These are phyloP conservation scores for Nephotettix cincticeps DNA, from an alignment of 1,140 invertebrate genomes.

Conservation along the genomic window DNA sequence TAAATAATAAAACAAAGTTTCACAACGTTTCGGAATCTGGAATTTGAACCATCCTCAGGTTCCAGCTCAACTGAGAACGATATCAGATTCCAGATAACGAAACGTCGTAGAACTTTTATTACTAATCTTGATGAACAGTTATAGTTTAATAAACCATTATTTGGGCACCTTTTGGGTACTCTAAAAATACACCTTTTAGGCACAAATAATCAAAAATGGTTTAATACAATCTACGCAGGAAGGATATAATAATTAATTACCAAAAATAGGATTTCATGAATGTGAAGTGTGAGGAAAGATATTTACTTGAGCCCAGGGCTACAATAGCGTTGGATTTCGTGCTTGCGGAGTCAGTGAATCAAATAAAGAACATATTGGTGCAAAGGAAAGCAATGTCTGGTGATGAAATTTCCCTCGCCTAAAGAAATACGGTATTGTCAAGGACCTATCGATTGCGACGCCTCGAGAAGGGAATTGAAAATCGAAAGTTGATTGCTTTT, in stretches of 20 bases:
- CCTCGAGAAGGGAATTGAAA: not conserved
- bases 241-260: not conserved
- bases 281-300: not conserved
- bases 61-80: too few species aligned
- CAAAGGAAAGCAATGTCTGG: not conserved
- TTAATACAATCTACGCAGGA: not conserved
- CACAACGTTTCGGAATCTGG: too few species aligned
- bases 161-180: too few species aligned
- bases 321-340: not conserved
- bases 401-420: slow-evolving; percentile 1
- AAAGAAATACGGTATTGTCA: not conserved
- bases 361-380: not conserved
- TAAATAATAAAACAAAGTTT: too few species aligned
- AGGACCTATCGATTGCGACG: not conserved
- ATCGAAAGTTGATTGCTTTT: not conserved
- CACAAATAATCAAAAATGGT: not conserved
- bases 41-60: too few species aligned
- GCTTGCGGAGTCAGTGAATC: not conserved
- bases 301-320: not conserved
- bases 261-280: not conserved
- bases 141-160: too few species aligned
- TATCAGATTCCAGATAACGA: too few species aligned
- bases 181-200: too few species aligned
- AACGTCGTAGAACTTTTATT: too few species aligned
- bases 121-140: too few species aligned